A percentile compares a stretch with the other conserved stretches of the same genome.
Conservation (phyloP, 2,113 vertebrate genomes). For the Myotis yumanensis region DNA sequence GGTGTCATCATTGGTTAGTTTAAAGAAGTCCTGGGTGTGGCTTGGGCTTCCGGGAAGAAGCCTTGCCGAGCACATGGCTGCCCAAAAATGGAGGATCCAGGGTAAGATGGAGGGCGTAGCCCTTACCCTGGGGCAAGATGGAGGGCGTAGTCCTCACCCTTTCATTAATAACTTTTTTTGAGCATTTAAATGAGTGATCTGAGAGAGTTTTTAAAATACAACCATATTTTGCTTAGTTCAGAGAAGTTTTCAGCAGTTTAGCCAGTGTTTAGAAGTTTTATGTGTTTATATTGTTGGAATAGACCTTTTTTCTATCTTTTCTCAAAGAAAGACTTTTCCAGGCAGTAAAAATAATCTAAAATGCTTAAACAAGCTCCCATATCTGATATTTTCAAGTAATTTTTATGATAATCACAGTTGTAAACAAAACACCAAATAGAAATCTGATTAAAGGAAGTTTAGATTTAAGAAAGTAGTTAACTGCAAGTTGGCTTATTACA, state of each 20-base stretch:
- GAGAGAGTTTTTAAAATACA: not conserved
- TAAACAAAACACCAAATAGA: not conserved
- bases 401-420: not conserved
- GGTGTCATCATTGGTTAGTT: too few relatives aligned
- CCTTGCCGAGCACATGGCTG: too few relatives aligned
- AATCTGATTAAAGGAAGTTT: not conserved
- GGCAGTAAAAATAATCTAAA: slow-evolving; percentile 3
- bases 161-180: not conserved
- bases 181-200: not conserved
- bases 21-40: too few relatives aligned
- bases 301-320: not conserved
- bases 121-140: too few relatives aligned
- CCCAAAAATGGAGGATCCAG: too few relatives aligned
- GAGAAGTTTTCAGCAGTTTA: not conserved
- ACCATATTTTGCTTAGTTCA: slow-evolving; percentile 26
- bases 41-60: too few relatives aligned
- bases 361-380: not conserved
- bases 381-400: slow-evolving; percentile 35
- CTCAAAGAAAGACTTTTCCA: not conserved
- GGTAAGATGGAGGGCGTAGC: too few relatives aligned
- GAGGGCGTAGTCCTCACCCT: too few relatives aligned
- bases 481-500: not conserved
- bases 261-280: slow-evolving; percentile 26
- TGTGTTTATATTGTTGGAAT: slow-evolving; percentile 7
- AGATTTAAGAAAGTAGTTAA: not conserved